Evolutionary conservation across 1,140 invertebrate species (phyloP), one percentile per base, ranked within the genome.

Genomic region (Diorhabda carinulata): DNA sequence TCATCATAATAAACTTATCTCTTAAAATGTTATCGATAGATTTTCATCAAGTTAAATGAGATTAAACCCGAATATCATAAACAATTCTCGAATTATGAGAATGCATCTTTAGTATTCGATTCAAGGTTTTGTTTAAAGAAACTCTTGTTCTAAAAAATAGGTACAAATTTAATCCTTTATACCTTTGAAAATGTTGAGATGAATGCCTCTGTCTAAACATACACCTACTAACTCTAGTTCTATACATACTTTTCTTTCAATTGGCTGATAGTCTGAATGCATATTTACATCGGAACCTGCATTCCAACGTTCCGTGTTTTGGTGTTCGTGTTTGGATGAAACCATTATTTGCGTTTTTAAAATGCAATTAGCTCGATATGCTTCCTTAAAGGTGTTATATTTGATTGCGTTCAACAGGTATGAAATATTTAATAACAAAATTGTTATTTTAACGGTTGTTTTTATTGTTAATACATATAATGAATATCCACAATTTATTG

Each of bases 141-240:
- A 25, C 25, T 25, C 25, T 25, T 25, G 1, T 25, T 25, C 25
- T 25, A 25, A 25, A 25, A 25, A 25, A 25, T 25, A 1, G 25
- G 25, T 25, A 25, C 2, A 25, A 25, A 25, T 25, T 25, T 25
- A 25, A 25, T 25, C 1, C 25, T 25, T 25, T 25, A 25, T 25
- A 25, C 25, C 25, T 25, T 25, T 1, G 25, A 25, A 25, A 25
- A 25, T 25, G 2, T 25, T 25, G 1, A 25, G 64, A 65, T 47
- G 43, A 52, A 72, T 59, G 61, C 64, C 63, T 43, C 52, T 60
- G 25, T 3, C 67, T 59, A 25, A 25, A 57, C 60, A 47, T 72
- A 73, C 72, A 73, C 72, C 70, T 72, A 72, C 72, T 72, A 59
- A 73, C 70, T 73, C 69, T 65, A 44, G 71, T 70, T 70, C 71